Evolutionary conservation across 2,888 invertebrate species (phyloP).

Genomic region (Drosophila quinaria): DNA sequence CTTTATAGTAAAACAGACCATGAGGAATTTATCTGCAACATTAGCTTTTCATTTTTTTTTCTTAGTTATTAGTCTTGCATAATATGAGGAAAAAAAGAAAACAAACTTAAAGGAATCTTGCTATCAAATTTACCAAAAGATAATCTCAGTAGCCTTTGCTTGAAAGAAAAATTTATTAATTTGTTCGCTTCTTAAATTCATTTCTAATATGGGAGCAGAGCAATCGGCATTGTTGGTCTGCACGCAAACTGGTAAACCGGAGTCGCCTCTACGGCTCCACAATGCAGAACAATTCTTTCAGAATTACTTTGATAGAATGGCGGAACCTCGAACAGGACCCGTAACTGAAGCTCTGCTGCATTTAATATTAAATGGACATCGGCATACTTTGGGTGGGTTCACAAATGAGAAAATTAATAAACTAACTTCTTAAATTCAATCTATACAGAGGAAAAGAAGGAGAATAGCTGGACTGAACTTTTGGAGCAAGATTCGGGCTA

Average conservation of each 20-base stretch:
- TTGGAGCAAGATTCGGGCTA: slow-evolving; percentile 35
- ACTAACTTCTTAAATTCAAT: background rate
- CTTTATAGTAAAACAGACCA: too few relatives aligned
- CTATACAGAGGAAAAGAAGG: background rate
- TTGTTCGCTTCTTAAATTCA: background rate
- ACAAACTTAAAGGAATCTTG: background rate
- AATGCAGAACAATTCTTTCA: slow-evolving; percentile 60
- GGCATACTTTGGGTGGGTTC: slow-evolving; percentile 9
- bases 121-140: background rate
- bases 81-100: too few relatives aligned
- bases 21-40: too few relatives aligned
- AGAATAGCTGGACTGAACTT: background rate
- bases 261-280: slow-evolving; percentile 26
- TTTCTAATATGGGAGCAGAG: slow-evolving; percentile 61
- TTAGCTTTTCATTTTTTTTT: too few relatives aligned
- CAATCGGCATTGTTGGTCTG: slow-evolving; percentile 65
- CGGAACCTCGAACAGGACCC: slow-evolving; percentile 52
- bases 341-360: slow-evolving; percentile 60
- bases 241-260: slow-evolving; percentile 54
- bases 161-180: background rate
- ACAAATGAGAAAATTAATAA: background rate
- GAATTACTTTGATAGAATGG: slow-evolving; percentile 55
- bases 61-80: too few relatives aligned
- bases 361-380: slow-evolving; percentile 33
- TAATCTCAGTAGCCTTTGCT: slow-evolving; percentile 22